phyloP scores from a whole-genome alignment of 2,113 vertebrate genomes.

The Eretmochelys imbricata region DNA sequence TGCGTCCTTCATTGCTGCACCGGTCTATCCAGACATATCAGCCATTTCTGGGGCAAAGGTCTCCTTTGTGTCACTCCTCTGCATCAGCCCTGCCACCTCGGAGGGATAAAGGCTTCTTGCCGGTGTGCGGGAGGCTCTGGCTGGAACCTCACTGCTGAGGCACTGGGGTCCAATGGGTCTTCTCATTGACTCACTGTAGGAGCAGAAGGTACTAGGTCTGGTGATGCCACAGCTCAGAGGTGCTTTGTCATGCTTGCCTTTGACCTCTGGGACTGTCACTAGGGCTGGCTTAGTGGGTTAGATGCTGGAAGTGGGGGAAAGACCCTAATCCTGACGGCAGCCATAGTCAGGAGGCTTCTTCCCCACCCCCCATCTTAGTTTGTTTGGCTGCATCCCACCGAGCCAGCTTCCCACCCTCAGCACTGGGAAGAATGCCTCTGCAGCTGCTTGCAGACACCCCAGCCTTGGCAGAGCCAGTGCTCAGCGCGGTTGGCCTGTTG shows the following conservation, averaged over 20 bases:
- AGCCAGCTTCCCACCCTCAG: fast-evolving
- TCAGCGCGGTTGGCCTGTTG: background rate
- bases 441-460: background rate
- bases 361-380: background rate
- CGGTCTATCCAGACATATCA: background rate
- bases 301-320: background rate
- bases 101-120: background rate
- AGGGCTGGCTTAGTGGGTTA: background rate
- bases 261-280: background rate
- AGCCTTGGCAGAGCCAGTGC: background rate
- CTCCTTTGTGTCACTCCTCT: background rate
- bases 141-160: background rate
- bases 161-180: background rate
- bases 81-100: background rate
- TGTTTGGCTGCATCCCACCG: background rate
- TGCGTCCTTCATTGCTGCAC: background rate
- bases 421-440: background rate
- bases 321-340: fast-evolving
- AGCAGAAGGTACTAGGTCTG: background rate
- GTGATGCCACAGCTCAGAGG: background rate
- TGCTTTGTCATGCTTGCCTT: background rate
- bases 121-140: too few species aligned
- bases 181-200: background rate
- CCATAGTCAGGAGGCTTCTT: background rate
- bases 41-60: background rate